Base-by-base conservation (phyloP, 2,797 vertebrate genomes). In the Serranus cabrilla region DNA sequence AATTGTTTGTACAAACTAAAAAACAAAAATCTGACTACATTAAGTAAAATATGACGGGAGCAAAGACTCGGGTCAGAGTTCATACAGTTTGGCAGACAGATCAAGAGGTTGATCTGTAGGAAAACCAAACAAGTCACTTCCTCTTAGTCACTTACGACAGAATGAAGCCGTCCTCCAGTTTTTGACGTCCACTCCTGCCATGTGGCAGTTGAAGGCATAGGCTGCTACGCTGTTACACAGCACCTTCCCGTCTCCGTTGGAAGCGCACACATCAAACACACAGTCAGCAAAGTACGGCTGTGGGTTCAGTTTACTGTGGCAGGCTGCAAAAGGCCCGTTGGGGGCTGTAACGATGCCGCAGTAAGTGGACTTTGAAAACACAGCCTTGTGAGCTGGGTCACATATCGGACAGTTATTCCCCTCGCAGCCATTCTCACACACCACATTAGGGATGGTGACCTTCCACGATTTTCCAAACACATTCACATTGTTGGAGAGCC, bases 141-240 rank as follows among this genome's bases (percentile, higher is more conserved):
- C 4, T 70, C 4, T 39, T 51, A 11, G 3, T 68, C n/a, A 92
- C 94, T 95, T 86, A 96, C 91, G 83, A 58, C 95, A 95, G 83
- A 96, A 95, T 16, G 79, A 86, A 5, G 88, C 23, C 0, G 85
- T 87, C 67, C 95, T 95, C 94, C 95, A 96, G 58, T 80, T 90
- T 18, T 89, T 89, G 52, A 94, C 56, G 11, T 85, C 78, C 27
- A 84, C 76, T 9, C 91, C 91, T 27, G 79, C 91, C 23, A 82
- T 69, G 64, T 90, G 90, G 80, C 89, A 95, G 73, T 86, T 91
- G 5, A 80, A 89, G 27, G 92, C 92, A 1, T 94, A 96, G 45
- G 91, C 87, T 2, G 90, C 91, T 45, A 94, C 21, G 47, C 89
- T 93, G 47, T 93, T 45, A 60, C 95, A 96, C 37, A 95, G 80